Percentiles rank a stretch among this genome's conserved stretches.
Evolutionary conservation across 2,797 vertebrate genomes (phyloP).

Genomic region (Scleropages formosus): DNA sequence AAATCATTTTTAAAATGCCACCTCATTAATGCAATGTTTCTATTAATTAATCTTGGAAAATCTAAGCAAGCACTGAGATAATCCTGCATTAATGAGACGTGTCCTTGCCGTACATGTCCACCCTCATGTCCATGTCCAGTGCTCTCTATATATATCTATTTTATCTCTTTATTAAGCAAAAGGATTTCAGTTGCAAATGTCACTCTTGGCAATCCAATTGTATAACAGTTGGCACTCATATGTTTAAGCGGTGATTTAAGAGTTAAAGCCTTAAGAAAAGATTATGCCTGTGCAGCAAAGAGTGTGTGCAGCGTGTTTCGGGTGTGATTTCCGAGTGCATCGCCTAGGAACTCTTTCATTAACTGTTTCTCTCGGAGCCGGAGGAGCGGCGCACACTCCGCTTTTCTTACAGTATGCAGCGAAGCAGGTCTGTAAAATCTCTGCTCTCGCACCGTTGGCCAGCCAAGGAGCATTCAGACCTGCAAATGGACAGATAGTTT

Average conservation of each 20-base stretch:
- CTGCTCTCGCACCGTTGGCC: slow-evolving; percentile 15
- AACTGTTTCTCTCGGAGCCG: slow-evolving; percentile 48
- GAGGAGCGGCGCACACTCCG: slow-evolving; percentile 43
- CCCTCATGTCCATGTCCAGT: slow-evolving; percentile 22
- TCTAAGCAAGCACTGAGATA: neutral
- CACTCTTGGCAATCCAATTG: slow-evolving; percentile 56
- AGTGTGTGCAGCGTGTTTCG: slow-evolving; percentile 39
- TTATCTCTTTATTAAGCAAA: slow-evolving; percentile 59
- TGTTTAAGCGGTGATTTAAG: slow-evolving; percentile 49
- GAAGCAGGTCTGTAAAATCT: slow-evolving; percentile 37
- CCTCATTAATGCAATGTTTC: no score
- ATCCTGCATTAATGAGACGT: neutral
- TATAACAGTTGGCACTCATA: slow-evolving; percentile 51
- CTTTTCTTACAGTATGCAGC: slow-evolving; percentile 42
- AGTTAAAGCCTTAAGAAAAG: slow-evolving; percentile 60
- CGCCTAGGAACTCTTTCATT: slow-evolving; percentile 51
- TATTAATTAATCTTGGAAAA: no score
- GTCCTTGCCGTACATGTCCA: neutral
- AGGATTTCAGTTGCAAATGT: slow-evolving; percentile 53
- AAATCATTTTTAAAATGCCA: no score
- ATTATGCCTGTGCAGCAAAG: slow-evolving; percentile 44
- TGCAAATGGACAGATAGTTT: no score
- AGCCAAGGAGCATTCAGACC: no score
- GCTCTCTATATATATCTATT: slow-evolving; percentile 43
- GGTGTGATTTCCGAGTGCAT: slow-evolving; percentile 48